Conservation (phyloP, 1,140 invertebrate genomes). For the Drosophila ercepeae region DNA sequence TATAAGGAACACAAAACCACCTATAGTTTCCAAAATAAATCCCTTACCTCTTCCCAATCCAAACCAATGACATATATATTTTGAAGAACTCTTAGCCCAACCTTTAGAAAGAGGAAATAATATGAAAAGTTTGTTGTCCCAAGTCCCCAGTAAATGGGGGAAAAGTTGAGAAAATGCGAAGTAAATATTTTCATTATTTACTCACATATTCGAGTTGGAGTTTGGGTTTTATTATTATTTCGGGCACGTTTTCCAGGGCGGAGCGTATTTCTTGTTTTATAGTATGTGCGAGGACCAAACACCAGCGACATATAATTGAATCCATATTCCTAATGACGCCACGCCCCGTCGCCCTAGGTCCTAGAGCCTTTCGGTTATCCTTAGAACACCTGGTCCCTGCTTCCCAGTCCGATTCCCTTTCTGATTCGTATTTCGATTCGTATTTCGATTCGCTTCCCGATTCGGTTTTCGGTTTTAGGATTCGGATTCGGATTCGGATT, state of each 20-base stretch:
- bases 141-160: not conserved
- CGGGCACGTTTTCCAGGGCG: conserved; percentile 40
- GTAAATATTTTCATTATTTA: conserved; percentile 44
- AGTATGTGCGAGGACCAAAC: conserved; percentile 38
- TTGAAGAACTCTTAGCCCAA: not conserved
- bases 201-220: conserved; percentile 15
- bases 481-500: not conserved
- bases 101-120: not conserved
- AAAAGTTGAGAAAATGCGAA: conserved; percentile 22
- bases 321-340: conserved; percentile 71
- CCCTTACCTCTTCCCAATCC: too few relatives aligned
- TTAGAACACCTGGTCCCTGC: conserved; percentile 1
- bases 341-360: conserved; percentile 30
- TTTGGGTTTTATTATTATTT: conserved; percentile 8
- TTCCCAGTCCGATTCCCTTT: not conserved
- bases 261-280: conserved; percentile 42
- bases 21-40: too few relatives aligned
- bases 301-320: conserved; percentile 68
- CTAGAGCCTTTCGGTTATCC: not conserved
- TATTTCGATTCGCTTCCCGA: not conserved
- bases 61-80: not conserved
- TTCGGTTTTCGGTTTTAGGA: not conserved
- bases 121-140: not conserved
- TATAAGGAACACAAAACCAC: too few relatives aligned
- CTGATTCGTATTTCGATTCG: not conserved